Conservation (phyloP, 2,113 vertebrate species). For the Grantiella picta region DNA sequence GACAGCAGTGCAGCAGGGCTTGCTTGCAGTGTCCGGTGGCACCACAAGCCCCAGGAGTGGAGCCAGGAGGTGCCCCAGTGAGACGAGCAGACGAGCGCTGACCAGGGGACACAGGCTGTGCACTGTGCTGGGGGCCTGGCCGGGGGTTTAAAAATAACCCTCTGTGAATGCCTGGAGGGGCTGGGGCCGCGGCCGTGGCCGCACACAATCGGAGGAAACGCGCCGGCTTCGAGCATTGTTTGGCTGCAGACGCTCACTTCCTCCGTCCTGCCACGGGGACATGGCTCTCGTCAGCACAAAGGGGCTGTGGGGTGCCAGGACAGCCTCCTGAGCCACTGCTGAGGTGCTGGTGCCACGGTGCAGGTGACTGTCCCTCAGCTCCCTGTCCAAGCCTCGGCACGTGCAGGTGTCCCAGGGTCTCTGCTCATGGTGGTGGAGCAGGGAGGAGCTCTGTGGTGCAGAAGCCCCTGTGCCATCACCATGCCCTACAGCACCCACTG, state of each 20-base stretch:
- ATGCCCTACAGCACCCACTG: not conserved
- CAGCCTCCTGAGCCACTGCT: not conserved
- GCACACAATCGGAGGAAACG: slow-evolving; percentile 64
- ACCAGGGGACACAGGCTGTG: not conserved
- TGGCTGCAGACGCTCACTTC: slow-evolving; percentile 39
- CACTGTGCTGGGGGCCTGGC: not conserved
- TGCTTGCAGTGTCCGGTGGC: fast-evolving
- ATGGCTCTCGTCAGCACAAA: not conserved
- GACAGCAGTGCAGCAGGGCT: fast-evolving
- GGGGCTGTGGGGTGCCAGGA: not conserved
- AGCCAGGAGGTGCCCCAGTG: not conserved
- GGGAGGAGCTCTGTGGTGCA: not conserved
- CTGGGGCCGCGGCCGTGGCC: not conserved
- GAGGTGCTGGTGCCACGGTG: not conserved
- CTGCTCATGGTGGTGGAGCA: fast-evolving
- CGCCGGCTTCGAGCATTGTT: slow-evolving; percentile 50
- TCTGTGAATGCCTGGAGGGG: slow-evolving; percentile 24
- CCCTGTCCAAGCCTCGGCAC: fast-evolving
- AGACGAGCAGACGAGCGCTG: fast-evolving
- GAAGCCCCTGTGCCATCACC: not conserved
- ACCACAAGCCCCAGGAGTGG: fast-evolving
- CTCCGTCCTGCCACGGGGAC: not conserved
- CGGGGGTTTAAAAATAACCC: slow-evolving; percentile 39
- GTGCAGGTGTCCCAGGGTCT: not conserved
- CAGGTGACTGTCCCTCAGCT: not conserved